phyloP scores from a whole-genome alignment of 2,888 invertebrate genomes.

The Melanostoma mellinum region DNA sequence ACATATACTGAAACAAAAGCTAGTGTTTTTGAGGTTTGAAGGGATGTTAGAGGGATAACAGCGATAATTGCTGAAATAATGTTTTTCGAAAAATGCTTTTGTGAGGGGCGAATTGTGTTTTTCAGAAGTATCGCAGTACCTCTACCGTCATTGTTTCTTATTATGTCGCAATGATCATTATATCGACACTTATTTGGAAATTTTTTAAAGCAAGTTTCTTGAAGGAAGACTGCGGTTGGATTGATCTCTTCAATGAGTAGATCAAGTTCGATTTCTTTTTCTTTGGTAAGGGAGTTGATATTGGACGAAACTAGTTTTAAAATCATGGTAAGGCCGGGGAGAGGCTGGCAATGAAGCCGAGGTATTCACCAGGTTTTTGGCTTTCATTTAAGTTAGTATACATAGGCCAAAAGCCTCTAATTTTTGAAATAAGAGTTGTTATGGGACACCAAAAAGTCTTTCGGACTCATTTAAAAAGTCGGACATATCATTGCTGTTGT shows the following conservation, averaged over 20 bases:
- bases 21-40: neutral
- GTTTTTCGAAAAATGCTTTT: neutral
- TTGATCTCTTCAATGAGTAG: neutral
- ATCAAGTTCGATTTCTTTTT: constrained; percentile 14
- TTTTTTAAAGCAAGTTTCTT: constrained; percentile 17
- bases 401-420: neutral
- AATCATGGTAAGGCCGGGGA: constrained; percentile 10
- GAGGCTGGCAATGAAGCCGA: neutral
- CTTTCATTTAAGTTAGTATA: neutral
- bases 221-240: constrained; percentile 4
- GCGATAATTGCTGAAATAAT: constrained; percentile 12
- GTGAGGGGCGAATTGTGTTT: constrained; percentile 6
- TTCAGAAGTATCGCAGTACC: constrained; percentile 1
- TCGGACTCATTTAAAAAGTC: constrained; percentile 13
- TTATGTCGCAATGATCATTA: constrained; percentile 3
- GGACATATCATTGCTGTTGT: neutral
- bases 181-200: neutral
- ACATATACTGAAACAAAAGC: constrained; percentile 1
- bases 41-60: neutral
- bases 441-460: neutral
- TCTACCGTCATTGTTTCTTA: constrained; percentile 5
- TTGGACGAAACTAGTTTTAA: neutral
- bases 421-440: neutral
- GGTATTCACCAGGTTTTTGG: neutral
- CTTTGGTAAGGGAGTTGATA: neutral